Evolutionary conservation across 2,797 vertebrate genomes (phyloP).

Genomic region (Pipistrellus nathusii): DNA sequence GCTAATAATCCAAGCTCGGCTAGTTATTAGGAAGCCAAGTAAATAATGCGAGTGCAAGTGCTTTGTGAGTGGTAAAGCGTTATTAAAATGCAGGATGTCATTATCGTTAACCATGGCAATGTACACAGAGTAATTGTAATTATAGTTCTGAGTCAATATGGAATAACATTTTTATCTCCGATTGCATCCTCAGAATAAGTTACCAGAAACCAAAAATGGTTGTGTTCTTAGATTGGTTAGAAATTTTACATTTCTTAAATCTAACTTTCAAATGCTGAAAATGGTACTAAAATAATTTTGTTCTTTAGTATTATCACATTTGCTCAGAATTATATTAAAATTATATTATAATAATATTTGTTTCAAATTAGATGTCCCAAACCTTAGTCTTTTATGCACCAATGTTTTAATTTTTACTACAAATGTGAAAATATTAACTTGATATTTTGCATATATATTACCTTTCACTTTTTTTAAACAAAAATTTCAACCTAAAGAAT

Average conservation of each 20-base stretch:
- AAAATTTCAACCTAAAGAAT: conserved; percentile 27
- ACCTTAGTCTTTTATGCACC: background rate
- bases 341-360: background rate
- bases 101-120: conserved; percentile 7
- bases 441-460: background rate
- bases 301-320: background rate
- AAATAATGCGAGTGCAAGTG: background rate
- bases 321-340: conserved; percentile 13
- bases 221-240: background rate
- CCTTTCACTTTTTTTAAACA: background rate
- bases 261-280: conserved; percentile 36
- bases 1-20: background rate
- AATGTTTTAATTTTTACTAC: conserved; percentile 9
- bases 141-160: background rate
- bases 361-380: background rate
- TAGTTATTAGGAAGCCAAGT: background rate
- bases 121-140: conserved; percentile 34
- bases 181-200: conserved; percentile 22
- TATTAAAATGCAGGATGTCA: conserved; percentile 1
- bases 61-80: background rate
- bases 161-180: conserved; percentile 43
- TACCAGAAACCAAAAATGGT: conserved; percentile 16
- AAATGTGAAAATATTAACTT: background rate
- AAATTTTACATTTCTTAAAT: conserved; percentile 6
- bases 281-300: conserved; percentile 5